Evolutionary conservation across 2,113 vertebrate genomes (phyloP).

Genomic region (Aptenodytes patagonicus): DNA sequence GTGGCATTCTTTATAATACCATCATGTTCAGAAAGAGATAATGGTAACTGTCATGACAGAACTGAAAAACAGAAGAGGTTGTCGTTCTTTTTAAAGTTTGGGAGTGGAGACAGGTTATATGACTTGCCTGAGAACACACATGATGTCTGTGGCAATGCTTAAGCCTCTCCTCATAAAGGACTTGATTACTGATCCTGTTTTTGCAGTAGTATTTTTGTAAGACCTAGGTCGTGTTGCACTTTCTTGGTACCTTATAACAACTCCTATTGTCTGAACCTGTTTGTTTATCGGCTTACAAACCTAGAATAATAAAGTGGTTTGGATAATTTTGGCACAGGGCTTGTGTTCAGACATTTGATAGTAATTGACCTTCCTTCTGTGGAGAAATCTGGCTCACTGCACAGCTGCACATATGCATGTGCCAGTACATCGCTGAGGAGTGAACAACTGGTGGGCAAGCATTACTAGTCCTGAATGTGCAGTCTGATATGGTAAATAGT

Average conservation of each 20-base stretch:
- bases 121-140: neutral
- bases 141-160: neutral
- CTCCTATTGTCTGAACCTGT: neutral
- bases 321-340: neutral
- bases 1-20: neutral
- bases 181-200: slow-evolving; percentile 30
- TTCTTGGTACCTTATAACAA: neutral
- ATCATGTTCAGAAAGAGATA: neutral
- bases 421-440: neutral
- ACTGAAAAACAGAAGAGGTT: neutral
- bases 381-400: neutral
- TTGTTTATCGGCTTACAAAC: slow-evolving; percentile 23
- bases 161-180: slow-evolving; percentile 4
- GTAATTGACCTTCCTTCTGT: slow-evolving; percentile 17
- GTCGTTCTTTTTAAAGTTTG: neutral
- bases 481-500: neutral
- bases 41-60: neutral
- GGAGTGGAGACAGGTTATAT: neutral
- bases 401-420: slow-evolving; percentile 10
- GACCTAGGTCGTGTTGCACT: neutral
- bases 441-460: slow-evolving; percentile 32
- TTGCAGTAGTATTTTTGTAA: slow-evolving; percentile 5
- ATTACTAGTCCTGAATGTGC: neutral
- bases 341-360: slow-evolving; percentile 11
- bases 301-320: neutral